phyloP scores from a whole-genome alignment of 2,797 vertebrate species.

The Poecilia gillii region DNA sequence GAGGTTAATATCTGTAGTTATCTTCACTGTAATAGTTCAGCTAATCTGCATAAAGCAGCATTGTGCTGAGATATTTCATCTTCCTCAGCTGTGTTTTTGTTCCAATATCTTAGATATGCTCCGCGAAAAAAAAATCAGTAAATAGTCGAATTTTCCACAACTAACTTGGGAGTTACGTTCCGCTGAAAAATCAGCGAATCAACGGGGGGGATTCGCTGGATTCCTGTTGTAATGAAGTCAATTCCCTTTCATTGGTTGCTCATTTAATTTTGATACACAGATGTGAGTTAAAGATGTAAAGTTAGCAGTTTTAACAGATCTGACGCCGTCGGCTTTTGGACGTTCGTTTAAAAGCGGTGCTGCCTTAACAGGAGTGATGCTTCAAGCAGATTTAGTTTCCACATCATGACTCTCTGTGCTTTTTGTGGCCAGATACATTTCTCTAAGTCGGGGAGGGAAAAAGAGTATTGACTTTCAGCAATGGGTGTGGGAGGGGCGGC shows the following conservation, averaged over 20 bases:
- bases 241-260: background rate
- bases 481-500: background rate
- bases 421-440: background rate
- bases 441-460: background rate
- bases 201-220: background rate
- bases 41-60: background rate
- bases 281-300: background rate
- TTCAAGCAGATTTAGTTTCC: background rate
- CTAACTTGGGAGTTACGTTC: background rate
- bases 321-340: background rate
- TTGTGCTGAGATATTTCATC: background rate
- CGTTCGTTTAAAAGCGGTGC: background rate
- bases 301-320: background rate
- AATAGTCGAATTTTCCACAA: background rate
- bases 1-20: background rate
- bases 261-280: background rate
- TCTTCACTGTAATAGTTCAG: background rate
- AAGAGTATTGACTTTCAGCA: background rate
- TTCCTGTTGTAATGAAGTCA: background rate
- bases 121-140: background rate
- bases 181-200: background rate
- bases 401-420: background rate
- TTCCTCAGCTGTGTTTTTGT: background rate
- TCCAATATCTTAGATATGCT: background rate
- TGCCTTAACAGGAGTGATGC: background rate